Evolutionary conservation across 2,113 vertebrate genomes (phyloP).

Genomic region (Paramormyrops kingsleyae): DNA sequence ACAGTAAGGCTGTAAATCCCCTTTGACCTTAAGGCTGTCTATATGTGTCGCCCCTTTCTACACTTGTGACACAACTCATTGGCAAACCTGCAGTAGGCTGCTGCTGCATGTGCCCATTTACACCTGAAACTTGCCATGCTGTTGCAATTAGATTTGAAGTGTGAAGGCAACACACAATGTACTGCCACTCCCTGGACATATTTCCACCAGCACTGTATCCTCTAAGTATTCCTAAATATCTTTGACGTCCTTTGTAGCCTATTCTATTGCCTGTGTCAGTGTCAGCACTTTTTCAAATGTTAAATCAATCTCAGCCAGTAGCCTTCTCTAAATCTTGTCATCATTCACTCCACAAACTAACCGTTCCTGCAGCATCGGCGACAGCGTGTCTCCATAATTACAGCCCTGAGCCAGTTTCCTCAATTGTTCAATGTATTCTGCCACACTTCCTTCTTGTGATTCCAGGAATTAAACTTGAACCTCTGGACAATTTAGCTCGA

Average conservation of each 20-base stretch:
- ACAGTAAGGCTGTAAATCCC: neutral
- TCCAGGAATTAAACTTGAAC: slow-evolving; percentile 23
- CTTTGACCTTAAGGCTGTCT: neutral
- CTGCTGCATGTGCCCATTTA: neutral
- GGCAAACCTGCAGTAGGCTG: neutral
- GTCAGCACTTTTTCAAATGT: slow-evolving; percentile 15
- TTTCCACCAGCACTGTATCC: neutral
- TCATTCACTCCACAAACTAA: slow-evolving; percentile 30
- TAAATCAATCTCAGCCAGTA: slow-evolving; percentile 16
- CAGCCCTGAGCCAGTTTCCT: slow-evolving; percentile 23
- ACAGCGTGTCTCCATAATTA: slow-evolving; percentile 20
- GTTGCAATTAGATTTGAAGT: slow-evolving; percentile 1
- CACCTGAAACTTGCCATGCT: neutral
- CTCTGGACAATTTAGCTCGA: slow-evolving; percentile 24
- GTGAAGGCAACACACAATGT: neutral
- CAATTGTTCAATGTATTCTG: slow-evolving; percentile 6
- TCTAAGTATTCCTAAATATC: slow-evolving; percentile 5
- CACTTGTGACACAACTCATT: slow-evolving; percentile 5
- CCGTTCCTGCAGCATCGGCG: slow-evolving; percentile 24
- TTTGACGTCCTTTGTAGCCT: slow-evolving; percentile 8
- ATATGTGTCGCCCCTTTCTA: neutral
- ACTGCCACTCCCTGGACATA: neutral
- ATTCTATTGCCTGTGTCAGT: slow-evolving; percentile 11
- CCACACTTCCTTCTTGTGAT: slow-evolving; percentile 11
- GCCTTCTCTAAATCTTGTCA: slow-evolving; percentile 18